Conservation (phyloP, 1,140 invertebrate genomes). For the Drosophila nigromelanica region DNA sequence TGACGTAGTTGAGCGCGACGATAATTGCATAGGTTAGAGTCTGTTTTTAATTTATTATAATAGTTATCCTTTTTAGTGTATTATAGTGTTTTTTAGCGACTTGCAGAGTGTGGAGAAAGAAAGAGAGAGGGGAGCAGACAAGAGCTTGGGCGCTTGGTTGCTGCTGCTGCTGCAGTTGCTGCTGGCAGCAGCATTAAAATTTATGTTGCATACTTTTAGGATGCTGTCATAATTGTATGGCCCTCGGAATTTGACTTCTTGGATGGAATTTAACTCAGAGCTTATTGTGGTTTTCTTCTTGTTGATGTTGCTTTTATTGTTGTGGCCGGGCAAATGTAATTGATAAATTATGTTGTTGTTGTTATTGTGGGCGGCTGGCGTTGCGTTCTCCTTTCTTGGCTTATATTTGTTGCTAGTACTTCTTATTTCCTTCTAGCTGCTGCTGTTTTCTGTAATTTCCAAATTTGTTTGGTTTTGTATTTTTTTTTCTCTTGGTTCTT, state of each 20-base stretch:
- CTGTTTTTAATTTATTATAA: not conserved
- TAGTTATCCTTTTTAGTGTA: not conserved
- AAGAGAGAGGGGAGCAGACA: not conserved
- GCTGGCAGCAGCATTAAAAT: conserved; percentile 19
- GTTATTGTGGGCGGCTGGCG: conserved; percentile 75
- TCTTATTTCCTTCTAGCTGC: not conserved
- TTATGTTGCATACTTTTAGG: conserved; percentile 45
- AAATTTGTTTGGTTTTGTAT: too few species aligned
- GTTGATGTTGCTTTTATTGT: conserved; percentile 2
- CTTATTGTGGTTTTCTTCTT: conserved; percentile 24
- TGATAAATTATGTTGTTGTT: conserved; percentile 28
- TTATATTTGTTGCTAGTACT: conserved; percentile 19
- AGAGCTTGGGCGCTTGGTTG: not conserved
- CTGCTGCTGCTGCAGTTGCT: conserved; percentile 5
- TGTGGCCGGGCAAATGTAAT: conserved; percentile 18
- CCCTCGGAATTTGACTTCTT: conserved; percentile 34
- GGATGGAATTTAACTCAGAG: conserved; percentile 73
- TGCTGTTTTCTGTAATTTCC: conserved; percentile 7
- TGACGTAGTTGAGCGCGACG: conserved; percentile 18
- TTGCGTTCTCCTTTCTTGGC: conserved; percentile 53
- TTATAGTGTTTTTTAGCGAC: too few species aligned
- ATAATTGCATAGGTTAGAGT: conserved; percentile 27
- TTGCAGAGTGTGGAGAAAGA: not conserved
- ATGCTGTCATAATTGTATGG: conserved; percentile 1
- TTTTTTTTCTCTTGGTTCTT: conserved; percentile 1